Evolutionary conservation across 2,888 invertebrate genomes (phyloP), one percentile per base, ranked within the genome.

Genomic region (Zele albiditarsus): DNA sequence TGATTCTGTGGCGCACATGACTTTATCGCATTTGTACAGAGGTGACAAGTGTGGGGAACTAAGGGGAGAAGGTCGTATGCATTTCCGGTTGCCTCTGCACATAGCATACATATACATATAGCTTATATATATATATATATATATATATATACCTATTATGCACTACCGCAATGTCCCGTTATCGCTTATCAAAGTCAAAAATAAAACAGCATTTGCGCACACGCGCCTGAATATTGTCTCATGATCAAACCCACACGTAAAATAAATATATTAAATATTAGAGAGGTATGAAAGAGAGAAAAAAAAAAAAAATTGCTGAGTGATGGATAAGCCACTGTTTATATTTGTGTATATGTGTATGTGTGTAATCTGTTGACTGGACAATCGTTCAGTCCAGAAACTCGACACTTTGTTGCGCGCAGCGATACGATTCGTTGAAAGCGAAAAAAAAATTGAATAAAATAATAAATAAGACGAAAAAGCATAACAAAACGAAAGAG

Each of bases 1-100:
- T 53, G n/a, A 53, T 53, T 53, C 8, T 53, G 53, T 53, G 53
- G 20, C 53, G 4, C 53, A 53, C 20, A 8, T n/a, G 53, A 53
- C 8, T 53, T 53, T 53, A 53, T 53, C 53, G 53, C 23, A 53
- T 53, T 53, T 23, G 53, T 20, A 53, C 20, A 53, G n/a, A 53
- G 53, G 53, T 53, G 53, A 53, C 53, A 53, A 20, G 53, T 53
- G 20, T 53, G 20, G 23, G 53, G 53, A 63, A 63, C 33, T 31
- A 63, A 31, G 20, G n/a, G 31, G 33, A 31, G 2, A 63, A 33
- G 31, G 20, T 63, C 63, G 33, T 53, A 65, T 57, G 53, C 65
- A 72, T 72, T 72, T 72, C 72, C 72, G 72, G 65, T 65, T 38
- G 65, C 72, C 14, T 12, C 33, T 38, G 72, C 25, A 27, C 58